phyloP scores from a whole-genome alignment of 2,797 vertebrate genomes.

The Chelmon rostratus region DNA sequence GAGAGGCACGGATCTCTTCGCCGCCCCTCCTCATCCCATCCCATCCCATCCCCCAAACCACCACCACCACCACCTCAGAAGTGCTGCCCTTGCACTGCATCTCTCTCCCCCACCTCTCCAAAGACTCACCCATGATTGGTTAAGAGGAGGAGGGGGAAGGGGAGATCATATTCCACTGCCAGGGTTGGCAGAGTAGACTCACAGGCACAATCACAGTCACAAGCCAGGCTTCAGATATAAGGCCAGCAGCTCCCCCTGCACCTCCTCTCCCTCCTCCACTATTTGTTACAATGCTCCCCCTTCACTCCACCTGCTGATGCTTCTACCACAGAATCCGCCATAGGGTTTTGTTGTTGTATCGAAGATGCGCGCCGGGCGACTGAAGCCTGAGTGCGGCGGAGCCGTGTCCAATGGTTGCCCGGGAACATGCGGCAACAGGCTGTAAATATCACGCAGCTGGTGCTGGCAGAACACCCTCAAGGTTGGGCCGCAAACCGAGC shows the following conservation, averaged over 20 bases:
- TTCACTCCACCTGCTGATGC: conserved; percentile 66
- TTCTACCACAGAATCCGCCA: conserved; percentile 21
- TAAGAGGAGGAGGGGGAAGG: conserved; percentile 48
- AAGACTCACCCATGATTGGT: conserved; percentile 73
- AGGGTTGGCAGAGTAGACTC: conserved; percentile 64
- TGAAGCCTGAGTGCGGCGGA: conserved; percentile 46
- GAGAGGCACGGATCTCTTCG: conserved; percentile 73
- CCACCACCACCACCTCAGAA: conserved; percentile 72
- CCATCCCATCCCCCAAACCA: conserved; percentile 45
- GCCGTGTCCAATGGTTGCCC: conserved; percentile 72
- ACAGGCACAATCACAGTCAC: conserved; percentile 62
- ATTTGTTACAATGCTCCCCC: conserved; percentile 29
- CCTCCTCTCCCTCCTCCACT: conserved; percentile 19
- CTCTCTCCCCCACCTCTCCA: conserved; percentile 63
- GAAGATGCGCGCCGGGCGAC: conserved; percentile 44
- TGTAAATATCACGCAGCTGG: conserved; percentile 88
- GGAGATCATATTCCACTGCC: conserved; percentile 69
- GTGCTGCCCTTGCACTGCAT: conserved; percentile 83
- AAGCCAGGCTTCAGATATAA: conserved; percentile 64
- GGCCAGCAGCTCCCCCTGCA: conserved; percentile 54
- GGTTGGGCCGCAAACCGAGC: conserved; percentile 82
- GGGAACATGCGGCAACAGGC: conserved; percentile 83
- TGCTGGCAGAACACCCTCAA: conserved; percentile 84
- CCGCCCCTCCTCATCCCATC: conserved; percentile 42
- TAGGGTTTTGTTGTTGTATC: conserved; percentile 51